Conservation (phyloP, 2,113 vertebrate genomes). For the Sander vitreus region DNA sequence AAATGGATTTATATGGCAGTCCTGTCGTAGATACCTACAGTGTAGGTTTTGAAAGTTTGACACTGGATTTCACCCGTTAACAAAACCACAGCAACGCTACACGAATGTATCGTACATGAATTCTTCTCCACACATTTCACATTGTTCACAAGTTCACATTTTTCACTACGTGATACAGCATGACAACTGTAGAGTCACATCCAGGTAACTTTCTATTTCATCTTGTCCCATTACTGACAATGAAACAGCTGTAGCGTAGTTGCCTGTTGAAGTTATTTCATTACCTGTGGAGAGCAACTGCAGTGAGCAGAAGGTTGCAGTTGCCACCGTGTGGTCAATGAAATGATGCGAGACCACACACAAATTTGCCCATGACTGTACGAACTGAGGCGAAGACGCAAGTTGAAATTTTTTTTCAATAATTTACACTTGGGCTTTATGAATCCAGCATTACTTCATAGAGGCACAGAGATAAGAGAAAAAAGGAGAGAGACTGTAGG, state of each 20-base stretch:
- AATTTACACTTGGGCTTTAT: not conserved
- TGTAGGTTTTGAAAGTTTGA: not conserved
- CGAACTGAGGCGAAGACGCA: not conserved
- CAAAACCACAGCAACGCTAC: not conserved
- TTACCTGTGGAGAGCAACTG: not conserved
- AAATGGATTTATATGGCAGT: not conserved
- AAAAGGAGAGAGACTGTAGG: not conserved
- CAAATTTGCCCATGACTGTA: not conserved
- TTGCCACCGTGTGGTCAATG: not conserved
- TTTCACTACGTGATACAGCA: not conserved
- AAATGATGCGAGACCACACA: not conserved
- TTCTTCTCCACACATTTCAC: no score
- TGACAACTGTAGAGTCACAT: not conserved
- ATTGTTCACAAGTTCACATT: not conserved
- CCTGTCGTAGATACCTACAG: not conserved
- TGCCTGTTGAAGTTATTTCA: not conserved
- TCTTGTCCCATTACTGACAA: not conserved
- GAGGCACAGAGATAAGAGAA: not conserved
- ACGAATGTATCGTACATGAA: not conserved
- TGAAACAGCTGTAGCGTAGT: no score
- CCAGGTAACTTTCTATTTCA: not conserved
- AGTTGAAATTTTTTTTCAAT: not conserved
- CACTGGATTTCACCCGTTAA: not conserved
- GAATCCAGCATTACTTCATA: not conserved
- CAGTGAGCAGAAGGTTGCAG: not conserved